Conservation (phyloP, 2,113 vertebrate genomes). For the Heterochromis multidens region DNA sequence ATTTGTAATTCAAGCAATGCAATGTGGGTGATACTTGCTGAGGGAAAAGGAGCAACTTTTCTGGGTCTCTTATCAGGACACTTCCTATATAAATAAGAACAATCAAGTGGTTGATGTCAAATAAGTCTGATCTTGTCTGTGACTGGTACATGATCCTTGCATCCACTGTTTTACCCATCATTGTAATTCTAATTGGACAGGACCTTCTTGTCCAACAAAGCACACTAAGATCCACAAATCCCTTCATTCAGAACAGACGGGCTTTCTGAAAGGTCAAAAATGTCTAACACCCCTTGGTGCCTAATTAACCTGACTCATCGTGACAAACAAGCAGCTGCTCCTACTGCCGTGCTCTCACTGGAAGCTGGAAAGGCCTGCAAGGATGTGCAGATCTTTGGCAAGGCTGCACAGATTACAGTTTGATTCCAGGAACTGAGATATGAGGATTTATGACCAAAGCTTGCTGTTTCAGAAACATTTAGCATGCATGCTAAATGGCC, state of each 20-base stretch:
- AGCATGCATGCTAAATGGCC: neutral
- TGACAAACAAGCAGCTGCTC: slow-evolving; percentile 8
- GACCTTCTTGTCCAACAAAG: neutral
- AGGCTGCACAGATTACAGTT: neutral
- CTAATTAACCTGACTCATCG: slow-evolving; percentile 26
- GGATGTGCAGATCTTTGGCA: neutral
- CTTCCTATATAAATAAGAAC: fast-evolving
- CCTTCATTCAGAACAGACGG: neutral
- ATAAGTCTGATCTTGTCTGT: neutral
- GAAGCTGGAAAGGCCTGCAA: neutral
- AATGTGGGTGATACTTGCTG: neutral
- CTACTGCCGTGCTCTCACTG: neutral
- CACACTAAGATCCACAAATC: neutral
- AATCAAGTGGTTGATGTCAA: neutral
- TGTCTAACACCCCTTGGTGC: neutral
- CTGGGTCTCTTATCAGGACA: neutral
- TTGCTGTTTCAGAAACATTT: neutral
- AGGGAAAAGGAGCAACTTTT: fast-evolving
- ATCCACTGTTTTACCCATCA: neutral
- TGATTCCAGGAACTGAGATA: neutral
- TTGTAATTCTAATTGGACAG: neutral
- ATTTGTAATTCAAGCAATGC: neutral
- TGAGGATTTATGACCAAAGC: neutral
- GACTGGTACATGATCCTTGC: neutral
- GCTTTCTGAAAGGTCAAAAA: slow-evolving; percentile 21